These are phyloP conservation scores for Sarotherodon lohbergeri DNA, from an alignment of 2,113 vertebrate genomes.

Conservation along the genomic window DNA sequence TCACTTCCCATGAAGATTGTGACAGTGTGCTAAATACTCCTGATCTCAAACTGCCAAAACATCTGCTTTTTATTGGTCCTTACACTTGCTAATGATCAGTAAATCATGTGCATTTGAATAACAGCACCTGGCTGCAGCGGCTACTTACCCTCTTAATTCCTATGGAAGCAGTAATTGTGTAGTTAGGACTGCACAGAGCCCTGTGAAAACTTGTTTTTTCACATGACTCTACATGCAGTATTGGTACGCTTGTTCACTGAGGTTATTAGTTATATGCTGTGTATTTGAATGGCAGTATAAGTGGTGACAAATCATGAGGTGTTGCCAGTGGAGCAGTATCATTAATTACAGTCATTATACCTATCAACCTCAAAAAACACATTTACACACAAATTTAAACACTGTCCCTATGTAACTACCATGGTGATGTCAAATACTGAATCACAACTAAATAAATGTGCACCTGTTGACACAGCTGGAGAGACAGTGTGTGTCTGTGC, in stretches of 20 bases:
- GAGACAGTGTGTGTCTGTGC: background rate
- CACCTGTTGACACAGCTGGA: constrained; percentile 63
- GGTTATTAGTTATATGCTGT: constrained; percentile 17
- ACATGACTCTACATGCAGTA: background rate
- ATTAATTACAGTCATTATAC: constrained; percentile 58
- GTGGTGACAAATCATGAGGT: constrained; percentile 39
- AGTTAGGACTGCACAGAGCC: background rate
- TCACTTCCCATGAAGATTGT: background rate
- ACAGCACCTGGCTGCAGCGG: background rate
- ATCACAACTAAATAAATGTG: constrained; percentile 13
- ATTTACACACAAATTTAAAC: background rate
- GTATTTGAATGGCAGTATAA: constrained; percentile 33
- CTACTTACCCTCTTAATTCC: background rate
- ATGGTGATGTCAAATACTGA: background rate
- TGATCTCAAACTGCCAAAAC: background rate
- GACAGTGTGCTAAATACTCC: background rate
- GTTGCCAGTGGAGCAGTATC: constrained; percentile 13
- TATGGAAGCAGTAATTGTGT: background rate
- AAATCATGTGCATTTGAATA: background rate
- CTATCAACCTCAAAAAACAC: background rate
- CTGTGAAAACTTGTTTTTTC: background rate
- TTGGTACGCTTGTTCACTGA: background rate
- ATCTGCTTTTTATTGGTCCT: background rate
- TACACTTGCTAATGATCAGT: background rate
- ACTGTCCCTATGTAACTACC: background rate